phyloP scores from a whole-genome alignment of 2,113 vertebrate species.

The Todiramphus chloris region DNA sequence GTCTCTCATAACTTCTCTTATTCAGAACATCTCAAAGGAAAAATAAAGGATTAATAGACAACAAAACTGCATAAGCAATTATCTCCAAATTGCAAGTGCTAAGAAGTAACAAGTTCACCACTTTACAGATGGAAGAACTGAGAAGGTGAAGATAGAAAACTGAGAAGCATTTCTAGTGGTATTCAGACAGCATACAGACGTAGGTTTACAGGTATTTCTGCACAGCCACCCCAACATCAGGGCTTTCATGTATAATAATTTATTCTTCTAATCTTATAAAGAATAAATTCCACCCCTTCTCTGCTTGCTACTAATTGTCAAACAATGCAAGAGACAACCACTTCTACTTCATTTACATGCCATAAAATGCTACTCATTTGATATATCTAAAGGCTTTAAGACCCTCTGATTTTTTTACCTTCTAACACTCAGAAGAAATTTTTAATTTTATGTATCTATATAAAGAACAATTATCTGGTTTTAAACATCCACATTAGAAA shows the following conservation, averaged over 20 bases:
- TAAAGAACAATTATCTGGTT: not conserved
- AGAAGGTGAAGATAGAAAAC: not conserved
- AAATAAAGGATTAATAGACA: not conserved
- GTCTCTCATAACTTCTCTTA: not conserved
- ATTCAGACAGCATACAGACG: not conserved
- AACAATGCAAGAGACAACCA: not conserved
- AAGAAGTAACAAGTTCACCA: not conserved
- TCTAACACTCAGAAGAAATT: not conserved
- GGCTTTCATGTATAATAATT: not conserved
- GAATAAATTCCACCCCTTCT: not conserved
- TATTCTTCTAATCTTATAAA: not conserved
- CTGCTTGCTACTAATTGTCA: not conserved
- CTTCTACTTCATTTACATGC: not conserved
- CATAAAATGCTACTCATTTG: not conserved
- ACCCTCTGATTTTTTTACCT: not conserved
- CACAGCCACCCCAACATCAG: not conserved
- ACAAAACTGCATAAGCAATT: not conserved
- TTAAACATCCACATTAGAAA: not conserved
- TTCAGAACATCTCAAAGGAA: not conserved
- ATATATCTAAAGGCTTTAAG: not conserved
- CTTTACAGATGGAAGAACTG: not conserved
- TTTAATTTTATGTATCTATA: not conserved
- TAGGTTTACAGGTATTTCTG: not conserved
- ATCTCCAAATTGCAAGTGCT: not conserved
- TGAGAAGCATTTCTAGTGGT: not conserved